These are phyloP conservation scores for Leiothrix lutea DNA, from an alignment of 2,113 vertebrate species.

Conservation along the genomic window DNA sequence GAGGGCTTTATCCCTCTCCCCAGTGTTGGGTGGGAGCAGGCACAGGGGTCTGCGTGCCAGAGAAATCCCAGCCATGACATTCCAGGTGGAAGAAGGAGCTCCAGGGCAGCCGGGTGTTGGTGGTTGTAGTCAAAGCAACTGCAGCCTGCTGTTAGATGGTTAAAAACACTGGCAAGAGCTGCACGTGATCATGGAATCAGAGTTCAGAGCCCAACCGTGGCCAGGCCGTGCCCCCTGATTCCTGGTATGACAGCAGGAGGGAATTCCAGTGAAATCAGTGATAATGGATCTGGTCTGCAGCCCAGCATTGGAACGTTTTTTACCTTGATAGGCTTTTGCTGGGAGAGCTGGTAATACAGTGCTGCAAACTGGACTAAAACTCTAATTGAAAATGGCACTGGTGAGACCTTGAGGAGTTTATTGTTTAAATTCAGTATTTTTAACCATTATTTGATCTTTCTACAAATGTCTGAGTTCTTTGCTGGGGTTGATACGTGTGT, in stretches of 20 bases:
- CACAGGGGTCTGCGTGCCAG: background rate
- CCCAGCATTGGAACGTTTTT: background rate
- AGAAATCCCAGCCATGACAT: background rate
- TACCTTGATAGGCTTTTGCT: background rate
- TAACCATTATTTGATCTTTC: background rate
- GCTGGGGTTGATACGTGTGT: fast-evolving
- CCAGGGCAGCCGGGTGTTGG: fast-evolving
- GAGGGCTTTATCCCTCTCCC: background rate
- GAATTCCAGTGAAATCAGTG: background rate
- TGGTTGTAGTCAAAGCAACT: background rate
- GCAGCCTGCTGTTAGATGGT: fast-evolving
- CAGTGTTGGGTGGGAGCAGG: fast-evolving
- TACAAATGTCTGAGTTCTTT: background rate
- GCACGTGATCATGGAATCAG: fast-evolving
- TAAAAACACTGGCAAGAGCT: background rate
- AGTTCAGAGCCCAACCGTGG: background rate
- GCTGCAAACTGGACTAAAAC: background rate
- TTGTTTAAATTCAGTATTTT: background rate
- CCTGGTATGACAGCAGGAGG: background rate
- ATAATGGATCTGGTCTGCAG: background rate
- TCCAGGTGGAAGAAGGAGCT: background rate
- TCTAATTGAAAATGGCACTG: background rate
- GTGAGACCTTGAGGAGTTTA: background rate
- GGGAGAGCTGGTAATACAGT: background rate
- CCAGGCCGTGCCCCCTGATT: background rate